phyloP scores from a whole-genome alignment of 2,113 vertebrate genomes.

The Gallinago jamesoni region DNA sequence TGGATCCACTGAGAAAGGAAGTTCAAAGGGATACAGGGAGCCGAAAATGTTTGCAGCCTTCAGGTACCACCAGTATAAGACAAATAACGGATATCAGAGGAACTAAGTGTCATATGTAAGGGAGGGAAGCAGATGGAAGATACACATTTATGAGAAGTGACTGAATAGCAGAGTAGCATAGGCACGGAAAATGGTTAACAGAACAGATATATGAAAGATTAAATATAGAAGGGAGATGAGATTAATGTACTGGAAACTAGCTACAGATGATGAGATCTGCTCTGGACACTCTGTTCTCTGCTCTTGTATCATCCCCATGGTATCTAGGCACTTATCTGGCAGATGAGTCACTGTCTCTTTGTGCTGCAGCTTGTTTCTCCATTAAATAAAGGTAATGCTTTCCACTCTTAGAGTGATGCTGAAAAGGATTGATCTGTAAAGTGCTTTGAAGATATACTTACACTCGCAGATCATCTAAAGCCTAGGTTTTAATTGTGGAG shows the following conservation, averaged over 20 bases:
- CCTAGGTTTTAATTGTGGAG: background rate
- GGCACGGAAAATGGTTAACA: background rate
- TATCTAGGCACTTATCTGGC: constrained; percentile 47
- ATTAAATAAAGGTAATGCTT: constrained; percentile 45
- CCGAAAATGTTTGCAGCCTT: background rate
- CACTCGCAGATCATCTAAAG: background rate
- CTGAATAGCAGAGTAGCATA: background rate
- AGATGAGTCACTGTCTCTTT: constrained; percentile 52
- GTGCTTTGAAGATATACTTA: background rate
- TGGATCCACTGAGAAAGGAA: background rate
- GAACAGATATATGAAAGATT: constrained; percentile 8
- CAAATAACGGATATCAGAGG: background rate
- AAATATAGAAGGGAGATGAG: constrained; percentile 49
- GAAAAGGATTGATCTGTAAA: constrained; percentile 8
- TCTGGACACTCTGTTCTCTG: constrained; percentile 54
- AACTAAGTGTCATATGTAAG: background rate
- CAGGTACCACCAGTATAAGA: background rate
- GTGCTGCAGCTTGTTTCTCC: constrained; percentile 36
- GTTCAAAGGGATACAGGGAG: background rate
- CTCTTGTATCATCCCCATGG: background rate
- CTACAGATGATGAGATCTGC: constrained; percentile 28
- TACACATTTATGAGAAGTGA: background rate
- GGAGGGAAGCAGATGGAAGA: background rate
- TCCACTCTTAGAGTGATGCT: background rate
- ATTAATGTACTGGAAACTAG: constrained; percentile 36